Conservation (phyloP, 1,140 invertebrate genomes). For the Megathymus violae region DNA sequence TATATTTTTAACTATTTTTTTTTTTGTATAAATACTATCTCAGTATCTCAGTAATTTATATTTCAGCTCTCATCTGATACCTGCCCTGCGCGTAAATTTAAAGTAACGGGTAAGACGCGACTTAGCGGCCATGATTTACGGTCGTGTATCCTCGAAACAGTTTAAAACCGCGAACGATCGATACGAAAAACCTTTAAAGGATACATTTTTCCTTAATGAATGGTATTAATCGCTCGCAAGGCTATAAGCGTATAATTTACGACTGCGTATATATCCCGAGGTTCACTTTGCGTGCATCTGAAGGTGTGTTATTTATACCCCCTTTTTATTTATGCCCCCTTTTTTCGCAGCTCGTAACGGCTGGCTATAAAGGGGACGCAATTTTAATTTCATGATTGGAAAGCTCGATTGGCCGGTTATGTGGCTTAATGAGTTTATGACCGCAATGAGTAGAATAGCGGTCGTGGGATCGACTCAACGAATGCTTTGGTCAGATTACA, state of each 20-base stretch:
- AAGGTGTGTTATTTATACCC: conserved; percentile 83
- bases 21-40: too few relatives aligned
- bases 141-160: conserved; percentile 46
- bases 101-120: conserved; percentile 32
- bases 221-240: conserved; percentile 68
- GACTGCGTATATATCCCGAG: conserved; percentile 55
- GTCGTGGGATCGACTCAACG: conserved; percentile 51
- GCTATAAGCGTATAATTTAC: conserved; percentile 78
- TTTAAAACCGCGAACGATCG: conserved; percentile 55
- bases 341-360: conserved; percentile 83
- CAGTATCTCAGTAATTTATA: too few relatives aligned
- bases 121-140: conserved; percentile 50
- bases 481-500: conserved; percentile 17
- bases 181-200: conserved; percentile 57
- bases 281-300: conserved; percentile 65
- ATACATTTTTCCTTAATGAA: conserved; percentile 80
- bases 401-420: conserved; percentile 81
- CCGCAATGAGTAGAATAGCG: conserved; percentile 67
- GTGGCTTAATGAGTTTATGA: conserved; percentile 81
- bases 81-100: conserved; percentile 12
- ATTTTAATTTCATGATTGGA: conserved; percentile 83
- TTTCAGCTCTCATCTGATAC: conserved; percentile 11
- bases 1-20: too few relatives aligned
- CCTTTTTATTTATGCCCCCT: conserved; percentile 81
- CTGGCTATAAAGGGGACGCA: conserved; percentile 76